Conservation (phyloP, 1,140 invertebrate species). For the Apocrypta bakeri region DNA sequence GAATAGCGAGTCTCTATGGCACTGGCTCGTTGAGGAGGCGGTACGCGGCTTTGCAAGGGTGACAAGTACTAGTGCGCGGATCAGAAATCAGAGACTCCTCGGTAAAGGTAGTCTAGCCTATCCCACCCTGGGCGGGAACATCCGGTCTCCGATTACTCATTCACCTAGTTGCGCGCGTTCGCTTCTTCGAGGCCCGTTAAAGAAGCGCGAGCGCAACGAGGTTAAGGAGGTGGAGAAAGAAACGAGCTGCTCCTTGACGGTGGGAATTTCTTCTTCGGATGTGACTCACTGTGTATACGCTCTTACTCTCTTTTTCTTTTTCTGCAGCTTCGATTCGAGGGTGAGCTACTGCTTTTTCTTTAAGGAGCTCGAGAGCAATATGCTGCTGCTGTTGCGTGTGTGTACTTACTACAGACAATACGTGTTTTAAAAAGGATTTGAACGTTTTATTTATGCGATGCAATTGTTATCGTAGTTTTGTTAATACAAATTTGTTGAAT, state of each 20-base stretch:
- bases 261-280: conserved; percentile 36
- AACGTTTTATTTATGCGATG: no score
- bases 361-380: neutral
- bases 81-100: conserved; percentile 73
- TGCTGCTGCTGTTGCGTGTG: no score
- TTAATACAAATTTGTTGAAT: no score
- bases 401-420: no score
- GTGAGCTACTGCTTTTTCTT: no score
- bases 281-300: neutral
- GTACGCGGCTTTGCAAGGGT: conserved; percentile 56
- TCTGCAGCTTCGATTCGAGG: no score
- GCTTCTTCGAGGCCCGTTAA: conserved; percentile 3
- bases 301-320: no score
- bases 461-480: no score
- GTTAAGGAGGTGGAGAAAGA: conserved; percentile 32
- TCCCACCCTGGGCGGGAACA: conserved; percentile 72
- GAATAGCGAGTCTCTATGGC: neutral
- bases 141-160: conserved; percentile 72
- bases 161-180: conserved; percentile 58
- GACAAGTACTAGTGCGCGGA: conserved; percentile 69
- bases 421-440: no score
- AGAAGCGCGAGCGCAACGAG: conserved; percentile 48
- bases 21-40: conserved; percentile 39
- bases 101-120: conserved; percentile 44
- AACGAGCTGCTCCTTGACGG: conserved; percentile 44